A percentile compares a stretch with the other conserved stretches of the same genome.
Evolutionary conservation across 2,797 vertebrate species (phyloP).

Genomic region (Sebastiscus albofasciatus): DNA sequence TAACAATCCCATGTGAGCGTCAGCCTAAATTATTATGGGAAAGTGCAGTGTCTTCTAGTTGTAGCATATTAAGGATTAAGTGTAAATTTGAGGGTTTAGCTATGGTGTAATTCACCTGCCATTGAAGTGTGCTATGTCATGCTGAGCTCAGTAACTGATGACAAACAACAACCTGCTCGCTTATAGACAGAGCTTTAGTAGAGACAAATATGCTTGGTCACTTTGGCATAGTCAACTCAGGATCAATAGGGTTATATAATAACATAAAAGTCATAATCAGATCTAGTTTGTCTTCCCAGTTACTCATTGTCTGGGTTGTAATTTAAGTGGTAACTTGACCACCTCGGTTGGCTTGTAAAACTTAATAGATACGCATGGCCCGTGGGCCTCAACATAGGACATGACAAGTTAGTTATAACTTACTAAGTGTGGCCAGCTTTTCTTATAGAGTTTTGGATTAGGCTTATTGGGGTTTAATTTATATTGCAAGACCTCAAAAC

Average conservation of each 20-base stretch:
- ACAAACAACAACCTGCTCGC: not conserved
- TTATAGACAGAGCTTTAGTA: not conserved
- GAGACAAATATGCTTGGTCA: not conserved
- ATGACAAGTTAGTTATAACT: not conserved
- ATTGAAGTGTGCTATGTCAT: conserved; percentile 1
- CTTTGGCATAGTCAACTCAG: not conserved
- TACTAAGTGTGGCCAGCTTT: not conserved
- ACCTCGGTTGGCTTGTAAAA: conserved; percentile 13
- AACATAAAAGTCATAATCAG: not conserved
- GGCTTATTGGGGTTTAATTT: not conserved
- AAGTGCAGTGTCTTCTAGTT: conserved; percentile 8
- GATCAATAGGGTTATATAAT: not conserved
- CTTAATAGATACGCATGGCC: not conserved
- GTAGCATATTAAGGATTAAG: conserved; percentile 15
- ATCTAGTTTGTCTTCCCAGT: not conserved
- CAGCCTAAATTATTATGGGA: conserved; percentile 22
- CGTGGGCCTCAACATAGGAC: not conserved
- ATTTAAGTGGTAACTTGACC: conserved; percentile 12
- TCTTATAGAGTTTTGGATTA: not conserved
- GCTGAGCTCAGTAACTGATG: conserved; percentile 3
- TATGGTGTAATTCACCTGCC: conserved; percentile 37
- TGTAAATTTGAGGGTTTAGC: conserved; percentile 21
- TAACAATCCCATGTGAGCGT: conserved; percentile 68
- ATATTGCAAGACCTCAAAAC: not conserved
- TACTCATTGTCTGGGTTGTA: not conserved